A percentile compares a stretch with the other conserved stretches of the same genome.
Conservation (phyloP, 2,797 vertebrate species). For the Acrocephalus scirpaceus region DNA sequence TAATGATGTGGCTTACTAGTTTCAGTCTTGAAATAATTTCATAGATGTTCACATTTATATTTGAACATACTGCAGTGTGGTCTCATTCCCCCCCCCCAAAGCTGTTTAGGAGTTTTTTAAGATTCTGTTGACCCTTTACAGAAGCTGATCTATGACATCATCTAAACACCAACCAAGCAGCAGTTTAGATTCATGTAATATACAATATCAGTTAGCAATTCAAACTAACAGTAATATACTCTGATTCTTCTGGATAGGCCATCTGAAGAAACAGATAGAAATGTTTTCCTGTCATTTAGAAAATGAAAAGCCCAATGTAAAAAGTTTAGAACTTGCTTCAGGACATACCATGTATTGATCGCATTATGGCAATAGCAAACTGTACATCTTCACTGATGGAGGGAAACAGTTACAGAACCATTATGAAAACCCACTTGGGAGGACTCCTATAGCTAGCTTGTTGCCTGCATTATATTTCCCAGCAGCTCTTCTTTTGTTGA, state of each 20-base stretch:
- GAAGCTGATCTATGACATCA: not conserved
- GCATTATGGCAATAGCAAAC: not conserved
- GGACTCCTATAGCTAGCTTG: not conserved
- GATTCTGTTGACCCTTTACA: not conserved
- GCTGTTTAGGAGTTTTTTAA: not conserved
- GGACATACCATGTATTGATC: not conserved
- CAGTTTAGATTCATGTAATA: not conserved
- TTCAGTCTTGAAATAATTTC: not conserved
- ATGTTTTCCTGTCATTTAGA: not conserved
- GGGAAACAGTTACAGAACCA: not conserved
- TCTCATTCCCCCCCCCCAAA: not conserved
- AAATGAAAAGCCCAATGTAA: not conserved
- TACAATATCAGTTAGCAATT: not conserved
- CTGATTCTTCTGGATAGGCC: not conserved
- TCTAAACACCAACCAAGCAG: not conserved
- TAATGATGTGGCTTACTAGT: not conserved
- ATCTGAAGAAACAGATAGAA: not conserved
- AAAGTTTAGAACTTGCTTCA: not conserved
- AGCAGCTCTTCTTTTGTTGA: not conserved
- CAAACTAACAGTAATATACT: not conserved
- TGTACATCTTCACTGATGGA: not conserved
- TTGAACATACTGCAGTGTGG: not conserved
- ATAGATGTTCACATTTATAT: not conserved
- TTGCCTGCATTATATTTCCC: not conserved
- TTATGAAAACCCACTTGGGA: slow-evolving; percentile 12